These are phyloP conservation scores for Chloropsis hardwickii DNA, from an alignment of 2,113 vertebrate genomes.

Conservation along the genomic window DNA sequence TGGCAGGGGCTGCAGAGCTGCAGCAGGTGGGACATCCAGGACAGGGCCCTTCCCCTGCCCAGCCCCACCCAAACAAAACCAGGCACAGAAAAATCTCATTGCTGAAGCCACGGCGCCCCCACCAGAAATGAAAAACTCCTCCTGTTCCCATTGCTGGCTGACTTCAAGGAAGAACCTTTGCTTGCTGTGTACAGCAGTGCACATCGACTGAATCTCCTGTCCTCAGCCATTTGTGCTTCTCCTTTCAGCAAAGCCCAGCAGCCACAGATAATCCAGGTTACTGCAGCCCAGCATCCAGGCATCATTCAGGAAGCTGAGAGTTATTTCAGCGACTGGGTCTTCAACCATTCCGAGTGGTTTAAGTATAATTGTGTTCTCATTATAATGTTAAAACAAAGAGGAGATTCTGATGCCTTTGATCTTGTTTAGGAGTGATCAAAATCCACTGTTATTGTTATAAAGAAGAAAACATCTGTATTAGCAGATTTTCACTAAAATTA, in stretches of 20 bases:
- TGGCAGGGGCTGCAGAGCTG: background rate
- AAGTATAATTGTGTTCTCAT: background rate
- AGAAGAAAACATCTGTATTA: background rate
- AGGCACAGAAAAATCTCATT: background rate
- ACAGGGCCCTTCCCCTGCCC: background rate
- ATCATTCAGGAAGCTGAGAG: background rate
- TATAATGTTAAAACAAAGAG: background rate
- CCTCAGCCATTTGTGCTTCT: background rate
- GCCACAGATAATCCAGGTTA: background rate
- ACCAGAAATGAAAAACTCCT: background rate
- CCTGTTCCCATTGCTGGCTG: background rate
- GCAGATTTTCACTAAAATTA: background rate
- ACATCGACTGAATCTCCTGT: fast-evolving
- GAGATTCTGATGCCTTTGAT: background rate
- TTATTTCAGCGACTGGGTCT: background rate
- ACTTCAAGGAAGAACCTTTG: background rate
- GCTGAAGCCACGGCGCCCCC: background rate
- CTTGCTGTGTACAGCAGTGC: background rate
- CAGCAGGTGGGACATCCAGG: background rate
- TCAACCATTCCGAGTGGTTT: background rate
- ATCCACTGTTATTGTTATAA: background rate
- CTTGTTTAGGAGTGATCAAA: background rate
- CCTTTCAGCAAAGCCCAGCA: background rate
- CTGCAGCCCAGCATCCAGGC: fast-evolving
- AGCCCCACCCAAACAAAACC: background rate